Percentiles rank a stretch among this genome's conserved stretches.
phyloP scores from a whole-genome alignment of 2,797 vertebrate genomes.

The Lagodon rhomboides region DNA sequence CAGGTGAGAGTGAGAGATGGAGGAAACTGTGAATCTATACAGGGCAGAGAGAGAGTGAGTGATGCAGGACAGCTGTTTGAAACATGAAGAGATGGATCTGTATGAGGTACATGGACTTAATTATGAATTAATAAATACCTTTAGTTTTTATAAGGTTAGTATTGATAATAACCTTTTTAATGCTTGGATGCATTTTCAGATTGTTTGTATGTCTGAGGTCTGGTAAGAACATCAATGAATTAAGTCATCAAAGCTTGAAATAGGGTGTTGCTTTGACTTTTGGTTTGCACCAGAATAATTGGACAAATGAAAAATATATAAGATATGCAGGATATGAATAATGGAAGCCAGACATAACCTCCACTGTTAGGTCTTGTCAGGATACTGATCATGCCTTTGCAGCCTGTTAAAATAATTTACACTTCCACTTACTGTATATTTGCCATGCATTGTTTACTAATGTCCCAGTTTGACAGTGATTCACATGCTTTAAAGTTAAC shows the following conservation, averaged over 20 bases:
- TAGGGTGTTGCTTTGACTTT: no score
- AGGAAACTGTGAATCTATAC: not conserved
- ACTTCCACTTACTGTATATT: no score
- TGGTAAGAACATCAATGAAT: not conserved
- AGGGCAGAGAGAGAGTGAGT: not conserved
- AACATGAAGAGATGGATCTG: not conserved
- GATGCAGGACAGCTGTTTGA: not conserved
- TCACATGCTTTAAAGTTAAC: not conserved
- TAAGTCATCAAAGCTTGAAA: no score
- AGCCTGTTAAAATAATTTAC: no score
- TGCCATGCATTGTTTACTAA: no score
- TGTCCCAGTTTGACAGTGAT: no score
- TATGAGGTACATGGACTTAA: not conserved
- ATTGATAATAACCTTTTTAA: not conserved
- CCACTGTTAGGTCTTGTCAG: no score
- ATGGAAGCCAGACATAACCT: no score
- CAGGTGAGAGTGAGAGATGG: not conserved
- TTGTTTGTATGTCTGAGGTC: not conserved
- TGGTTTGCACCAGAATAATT: no score
- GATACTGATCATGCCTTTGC: no score
- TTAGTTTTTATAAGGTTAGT: not conserved
- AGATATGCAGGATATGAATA: no score
- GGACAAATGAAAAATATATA: no score
- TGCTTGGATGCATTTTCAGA: not conserved
- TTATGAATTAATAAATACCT: not conserved